These are phyloP conservation scores for Sebastes diploproa DNA, from an alignment of 2,797 vertebrate species.

Conservation along the genomic window DNA sequence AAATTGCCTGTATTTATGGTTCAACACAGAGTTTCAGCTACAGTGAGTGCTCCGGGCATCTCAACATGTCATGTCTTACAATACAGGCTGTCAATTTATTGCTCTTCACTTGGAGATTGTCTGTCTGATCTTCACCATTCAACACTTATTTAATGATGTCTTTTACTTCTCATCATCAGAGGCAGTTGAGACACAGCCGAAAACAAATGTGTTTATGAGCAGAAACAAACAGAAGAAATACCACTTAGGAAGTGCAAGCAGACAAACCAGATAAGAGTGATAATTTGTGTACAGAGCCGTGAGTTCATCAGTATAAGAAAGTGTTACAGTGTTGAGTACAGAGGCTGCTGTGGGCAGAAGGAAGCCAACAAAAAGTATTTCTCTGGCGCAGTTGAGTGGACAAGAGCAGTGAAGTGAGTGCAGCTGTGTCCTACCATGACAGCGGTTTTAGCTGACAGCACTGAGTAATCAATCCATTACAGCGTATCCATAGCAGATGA, in stretches of 20 bases:
- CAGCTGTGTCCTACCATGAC: slow-evolving; percentile 13
- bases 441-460: slow-evolving; percentile 20
- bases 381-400: neutral
- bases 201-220: neutral
- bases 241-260: neutral
- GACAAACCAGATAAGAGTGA: neutral
- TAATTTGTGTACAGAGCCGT: neutral
- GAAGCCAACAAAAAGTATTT: neutral
- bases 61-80: neutral
- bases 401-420: neutral
- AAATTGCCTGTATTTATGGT: slow-evolving; percentile 40
- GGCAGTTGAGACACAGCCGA: neutral
- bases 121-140: neutral
- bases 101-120: neutral
- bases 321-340: neutral
- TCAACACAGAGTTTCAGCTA: slow-evolving; percentile 1
- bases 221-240: neutral
- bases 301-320: neutral
- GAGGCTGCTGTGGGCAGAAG: neutral
- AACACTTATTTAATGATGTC: neutral
- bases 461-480: slow-evolving; percentile 24
- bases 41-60: slow-evolving; percentile 10
- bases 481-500: slow-evolving; percentile 4
- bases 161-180: neutral
- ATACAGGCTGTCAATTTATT: neutral